Percentiles rank a stretch among this genome's conserved stretches.
Conservation (phyloP, 1,140 invertebrate species). For the Magallana ariakensis region DNA sequence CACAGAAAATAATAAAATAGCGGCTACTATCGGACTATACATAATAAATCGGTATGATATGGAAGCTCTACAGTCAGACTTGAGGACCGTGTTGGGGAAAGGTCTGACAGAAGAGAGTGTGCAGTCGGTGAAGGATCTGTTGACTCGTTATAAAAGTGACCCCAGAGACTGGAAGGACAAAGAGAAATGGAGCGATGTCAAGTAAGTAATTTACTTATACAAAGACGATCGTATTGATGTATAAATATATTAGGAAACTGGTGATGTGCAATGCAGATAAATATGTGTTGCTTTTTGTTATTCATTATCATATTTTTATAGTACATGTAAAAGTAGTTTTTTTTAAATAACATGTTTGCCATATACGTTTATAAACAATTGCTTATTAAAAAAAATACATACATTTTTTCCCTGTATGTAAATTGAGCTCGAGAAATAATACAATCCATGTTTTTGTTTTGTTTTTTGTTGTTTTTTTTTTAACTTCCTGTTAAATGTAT, state of each 20-base stretch:
- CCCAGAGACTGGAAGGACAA: background rate
- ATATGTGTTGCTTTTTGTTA: background rate
- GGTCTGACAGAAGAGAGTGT: background rate
- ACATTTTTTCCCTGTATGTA: background rate
- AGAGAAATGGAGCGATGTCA: background rate
- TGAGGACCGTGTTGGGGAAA: background rate
- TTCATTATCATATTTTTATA: background rate
- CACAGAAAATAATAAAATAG: too few species aligned
- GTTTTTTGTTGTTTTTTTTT: too few species aligned
- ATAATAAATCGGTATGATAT: background rate
- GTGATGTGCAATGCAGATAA: background rate
- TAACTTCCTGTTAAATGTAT: too few species aligned
- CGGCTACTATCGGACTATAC: too few species aligned
- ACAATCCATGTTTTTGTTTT: too few species aligned
- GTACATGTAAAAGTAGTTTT: background rate
- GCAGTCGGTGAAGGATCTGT: background rate
- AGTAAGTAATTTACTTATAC: background rate
- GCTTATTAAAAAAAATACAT: background rate
- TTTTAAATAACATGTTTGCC: background rate
- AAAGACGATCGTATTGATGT: background rate
- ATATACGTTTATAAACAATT: background rate
- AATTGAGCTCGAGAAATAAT: too few species aligned
- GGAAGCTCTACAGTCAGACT: background rate
- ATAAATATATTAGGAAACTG: too few species aligned
- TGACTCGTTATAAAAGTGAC: background rate